Evolutionary conservation across 2,888 invertebrate species (phyloP).

Genomic region (Syrista parreyssii): DNA sequence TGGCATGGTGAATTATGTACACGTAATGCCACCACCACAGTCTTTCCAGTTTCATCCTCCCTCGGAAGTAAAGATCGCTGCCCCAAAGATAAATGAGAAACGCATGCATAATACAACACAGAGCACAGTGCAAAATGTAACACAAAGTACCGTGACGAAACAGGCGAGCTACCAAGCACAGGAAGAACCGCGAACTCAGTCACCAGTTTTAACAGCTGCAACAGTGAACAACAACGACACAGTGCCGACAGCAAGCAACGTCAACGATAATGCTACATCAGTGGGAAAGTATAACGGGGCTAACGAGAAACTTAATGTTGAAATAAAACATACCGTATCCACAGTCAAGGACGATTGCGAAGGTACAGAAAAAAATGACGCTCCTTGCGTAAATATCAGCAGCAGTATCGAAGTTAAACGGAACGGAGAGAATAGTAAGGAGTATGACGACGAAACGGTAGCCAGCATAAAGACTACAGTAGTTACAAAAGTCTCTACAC

Average conservation of each 20-base stretch:
- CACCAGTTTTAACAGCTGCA: conserved; percentile 14
- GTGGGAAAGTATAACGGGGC: conserved; percentile 14
- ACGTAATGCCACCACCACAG: conserved; percentile 53
- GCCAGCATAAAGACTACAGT: conserved; percentile 34
- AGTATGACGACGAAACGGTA: conserved; percentile 36
- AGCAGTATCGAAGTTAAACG: conserved; percentile 53
- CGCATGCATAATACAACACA: conserved; percentile 36
- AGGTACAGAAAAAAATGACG: conserved; percentile 44
- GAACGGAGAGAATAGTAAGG: conserved; percentile 47
- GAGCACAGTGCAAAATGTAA: neutral
- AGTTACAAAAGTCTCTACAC: conserved; percentile 38
- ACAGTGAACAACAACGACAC: conserved; percentile 48
- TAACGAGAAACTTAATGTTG: conserved; percentile 32
- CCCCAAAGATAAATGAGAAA: conserved; percentile 43
- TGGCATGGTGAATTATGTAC: conserved; percentile 35
- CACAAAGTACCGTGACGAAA: conserved; percentile 32
- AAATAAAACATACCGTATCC: conserved; percentile 49
- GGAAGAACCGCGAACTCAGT: conserved; percentile 21
- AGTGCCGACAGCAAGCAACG: conserved; percentile 39
- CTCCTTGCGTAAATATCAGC: conserved; percentile 49
- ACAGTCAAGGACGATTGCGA: conserved; percentile 47
- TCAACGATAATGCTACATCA: conserved; percentile 35
- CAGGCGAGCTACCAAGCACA: conserved; percentile 40
- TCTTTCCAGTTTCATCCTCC: conserved; percentile 66
- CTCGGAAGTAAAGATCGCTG: conserved; percentile 34